Base-by-base conservation (phyloP, 1,140 invertebrate species). In the Bombus confusus region DNA sequence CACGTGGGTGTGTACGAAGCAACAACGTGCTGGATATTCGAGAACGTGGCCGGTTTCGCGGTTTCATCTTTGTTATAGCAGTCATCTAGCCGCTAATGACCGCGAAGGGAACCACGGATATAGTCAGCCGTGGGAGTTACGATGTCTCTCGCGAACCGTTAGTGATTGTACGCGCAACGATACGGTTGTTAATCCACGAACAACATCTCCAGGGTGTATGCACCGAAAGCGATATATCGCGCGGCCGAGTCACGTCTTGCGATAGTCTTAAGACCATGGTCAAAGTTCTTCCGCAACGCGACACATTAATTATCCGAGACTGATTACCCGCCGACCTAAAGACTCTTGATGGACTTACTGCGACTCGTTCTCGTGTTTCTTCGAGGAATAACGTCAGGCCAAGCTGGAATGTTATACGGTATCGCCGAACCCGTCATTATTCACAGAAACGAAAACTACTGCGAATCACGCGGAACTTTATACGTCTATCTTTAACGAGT, bases 1-100 rank as follows among this genome's bases (percentile, higher is more conserved):
- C 68, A 22, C 47, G 64, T 62, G 68, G 52, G 76, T 47, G 83
- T 85, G 83, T 52, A 62, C 76, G 12, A 9, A 9, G 5, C 37
- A 34, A 13, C 41, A 15, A 22, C 34, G 39, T 31, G 22, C 10
- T 10, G 68, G 74, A 72, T 69, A 83, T 86, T 73, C 74, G 73
- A 83, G 73, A 77, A 74, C 39, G 76, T 64, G 66, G 9, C 66
- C 43, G 59, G 9, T 76, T 76, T 74, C 85, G 78, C 80, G 88
- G 87, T 86, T 89, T 89, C 88, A 76, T 90, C 88, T 90, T 90
- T 73, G 86, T 90, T 90, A 90, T 87, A 75, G 88, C 82, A 85
- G 86, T 79, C 88, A 87, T 90, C 84, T 84, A 90, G 86, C 41
- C 89, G 69, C 86, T 90, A 90, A 90, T 90, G 89, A 90, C 89